Base-by-base conservation (phyloP, 2,113 vertebrate species). In the Probosciger aterrimus region DNA sequence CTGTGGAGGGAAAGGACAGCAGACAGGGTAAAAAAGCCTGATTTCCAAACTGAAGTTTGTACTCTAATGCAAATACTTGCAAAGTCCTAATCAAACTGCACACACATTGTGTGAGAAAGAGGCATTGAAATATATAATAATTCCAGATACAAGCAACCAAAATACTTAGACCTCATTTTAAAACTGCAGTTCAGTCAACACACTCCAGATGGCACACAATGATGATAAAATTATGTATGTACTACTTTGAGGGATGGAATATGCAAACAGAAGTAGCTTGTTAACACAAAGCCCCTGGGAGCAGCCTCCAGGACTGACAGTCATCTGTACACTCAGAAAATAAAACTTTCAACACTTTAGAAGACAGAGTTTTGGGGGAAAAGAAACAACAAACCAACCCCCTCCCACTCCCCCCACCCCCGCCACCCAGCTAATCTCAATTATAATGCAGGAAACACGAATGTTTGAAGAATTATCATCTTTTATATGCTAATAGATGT, bases 191-290 rank as follows among this genome's bases (percentile, higher is more conserved):
- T 98, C 92, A 95, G 94, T 95, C 91, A 97, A 53, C 71, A 90
- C 71, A 91, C 98, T 98, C 97, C 98, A 98, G 98, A 98, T 98
- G 98, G 98, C 98, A 98, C 89, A 98, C 96, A 93, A 53, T 85
- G 97, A 98, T 97, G 98, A 97, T 95, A 90, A 97, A 98, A 98
- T 97, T 98, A 95, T 97, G 92, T 79, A 75, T 96, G 92, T 87
- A 84, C 77, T 95, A 67, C 85, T 97, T 88, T 96, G 93, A 98
- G 86, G 95, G 71, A 93, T 77, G 95, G 94, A 96, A 92, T 96
- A 95, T 81, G 80, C 96, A 97, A 97, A 95, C 83, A 96, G 88
- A 97, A 96, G 86, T 91, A 92, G 47, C 78, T 97, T 95, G 91
- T 96, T 98, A 97, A 94, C 89, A 96, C 70, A 96, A 96, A 97